phyloP scores from a whole-genome alignment of 2,113 vertebrate genomes.

The Penelope pileata region DNA sequence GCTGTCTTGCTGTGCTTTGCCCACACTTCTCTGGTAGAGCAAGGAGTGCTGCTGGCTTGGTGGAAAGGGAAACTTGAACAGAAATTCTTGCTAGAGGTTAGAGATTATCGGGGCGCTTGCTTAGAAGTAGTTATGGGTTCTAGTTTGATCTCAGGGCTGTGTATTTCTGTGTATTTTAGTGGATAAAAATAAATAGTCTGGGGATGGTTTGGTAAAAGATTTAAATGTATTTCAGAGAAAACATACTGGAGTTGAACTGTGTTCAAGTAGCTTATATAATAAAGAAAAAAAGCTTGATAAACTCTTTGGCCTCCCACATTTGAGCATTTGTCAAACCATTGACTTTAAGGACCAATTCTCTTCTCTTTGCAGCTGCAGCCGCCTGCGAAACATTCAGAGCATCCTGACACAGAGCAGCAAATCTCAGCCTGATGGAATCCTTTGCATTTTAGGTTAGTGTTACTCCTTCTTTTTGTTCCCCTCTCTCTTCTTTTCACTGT shows the following conservation, averaged over 20 bases:
- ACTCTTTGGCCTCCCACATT: background rate
- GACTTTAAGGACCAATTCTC: background rate
- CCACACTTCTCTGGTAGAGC: background rate
- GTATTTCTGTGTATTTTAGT: background rate
- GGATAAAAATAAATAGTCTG: background rate
- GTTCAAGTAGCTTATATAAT: background rate
- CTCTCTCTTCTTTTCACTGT: background rate
- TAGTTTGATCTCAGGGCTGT: background rate
- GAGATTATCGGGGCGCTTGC: background rate
- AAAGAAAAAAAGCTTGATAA: background rate
- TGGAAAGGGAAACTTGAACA: background rate
- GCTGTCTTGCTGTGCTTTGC: background rate
- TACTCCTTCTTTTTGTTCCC: rapidly evolving
- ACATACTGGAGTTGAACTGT: background rate
- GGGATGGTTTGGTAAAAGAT: background rate
- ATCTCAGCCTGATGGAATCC: constrained; percentile 87
- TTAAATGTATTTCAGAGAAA: background rate
- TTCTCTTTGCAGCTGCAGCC: constrained; percentile 84
- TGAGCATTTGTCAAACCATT: background rate
- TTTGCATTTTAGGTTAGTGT: constrained; percentile 90
- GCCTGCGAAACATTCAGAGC: constrained; percentile 88
- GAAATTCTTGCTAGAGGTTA: background rate
- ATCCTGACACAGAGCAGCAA: constrained; percentile 84
- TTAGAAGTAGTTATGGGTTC: rapidly evolving
- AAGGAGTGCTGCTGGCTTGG: background rate